These are phyloP conservation scores for Melipona bicolor DNA, from an alignment of 2,888 invertebrate species.

Conservation along the genomic window DNA sequence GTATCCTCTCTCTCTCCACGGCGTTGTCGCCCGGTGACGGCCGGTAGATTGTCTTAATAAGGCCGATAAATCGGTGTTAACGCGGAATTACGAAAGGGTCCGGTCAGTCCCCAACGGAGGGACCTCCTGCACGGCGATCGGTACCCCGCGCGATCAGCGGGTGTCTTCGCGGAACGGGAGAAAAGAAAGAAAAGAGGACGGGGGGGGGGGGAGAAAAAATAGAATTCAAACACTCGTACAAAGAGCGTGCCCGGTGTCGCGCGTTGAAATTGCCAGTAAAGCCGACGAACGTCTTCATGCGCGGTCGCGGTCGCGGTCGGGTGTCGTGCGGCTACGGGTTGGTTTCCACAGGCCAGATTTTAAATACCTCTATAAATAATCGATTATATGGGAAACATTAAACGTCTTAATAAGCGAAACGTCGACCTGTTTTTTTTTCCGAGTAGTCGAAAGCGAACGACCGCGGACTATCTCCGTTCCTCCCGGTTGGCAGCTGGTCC, in stretches of 20 bases:
- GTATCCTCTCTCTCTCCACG: constrained; percentile 30
- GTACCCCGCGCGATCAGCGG: constrained; percentile 73
- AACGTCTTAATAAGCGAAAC: constrained; percentile 80
- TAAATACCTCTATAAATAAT: constrained; percentile 81
- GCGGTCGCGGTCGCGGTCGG: constrained; percentile 36
- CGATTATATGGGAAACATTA: constrained; percentile 80
- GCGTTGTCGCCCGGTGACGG: constrained; percentile 54
- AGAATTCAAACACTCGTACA: constrained; percentile 71
- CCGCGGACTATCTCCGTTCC: constrained; percentile 6
- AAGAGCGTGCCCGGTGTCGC: constrained; percentile 67
- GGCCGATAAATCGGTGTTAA: constrained; percentile 74
- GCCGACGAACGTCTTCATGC: constrained; percentile 79
- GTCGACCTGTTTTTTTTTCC: constrained; percentile 62
- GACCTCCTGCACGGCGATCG: constrained; percentile 70
- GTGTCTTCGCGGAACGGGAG: constrained; percentile 64
- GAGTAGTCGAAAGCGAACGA: constrained; percentile 68
- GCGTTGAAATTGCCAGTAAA: constrained; percentile 77
- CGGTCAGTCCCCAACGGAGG: constrained; percentile 44
- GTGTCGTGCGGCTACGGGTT: constrained; percentile 43
- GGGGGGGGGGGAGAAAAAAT: constrained; percentile 31
- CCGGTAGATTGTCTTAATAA: constrained; percentile 72
- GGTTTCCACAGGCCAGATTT: constrained; percentile 56
- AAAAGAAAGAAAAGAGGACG: background rate
- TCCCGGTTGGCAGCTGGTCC: background rate
- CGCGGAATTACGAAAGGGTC: constrained; percentile 66